Percentiles rank a stretch among this genome's conserved stretches.
Conservation (phyloP, 2,888 invertebrate species). For the Cataglyphis livida region DNA sequence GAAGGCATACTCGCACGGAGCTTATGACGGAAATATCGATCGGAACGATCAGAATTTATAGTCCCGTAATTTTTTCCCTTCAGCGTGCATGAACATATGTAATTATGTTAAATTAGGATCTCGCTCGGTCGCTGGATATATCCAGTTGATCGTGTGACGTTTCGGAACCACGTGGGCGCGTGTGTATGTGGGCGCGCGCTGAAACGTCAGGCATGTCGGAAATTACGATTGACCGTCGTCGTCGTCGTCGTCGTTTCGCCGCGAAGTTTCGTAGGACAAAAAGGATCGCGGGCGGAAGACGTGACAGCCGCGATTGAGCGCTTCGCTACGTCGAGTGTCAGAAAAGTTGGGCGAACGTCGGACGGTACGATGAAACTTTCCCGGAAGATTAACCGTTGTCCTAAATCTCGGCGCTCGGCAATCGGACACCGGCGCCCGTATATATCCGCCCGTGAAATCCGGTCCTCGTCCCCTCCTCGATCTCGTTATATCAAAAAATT, state of each 20-base stretch:
- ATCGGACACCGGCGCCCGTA: slow-evolving; percentile 30
- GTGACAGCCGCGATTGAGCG: slow-evolving; percentile 48
- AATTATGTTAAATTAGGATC: slow-evolving; percentile 34
- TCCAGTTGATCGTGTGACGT: neutral
- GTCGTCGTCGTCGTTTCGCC: neutral
- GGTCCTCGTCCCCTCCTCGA: neutral
- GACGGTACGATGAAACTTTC: slow-evolving; percentile 32
- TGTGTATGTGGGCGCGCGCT: neutral
- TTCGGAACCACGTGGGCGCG: neutral
- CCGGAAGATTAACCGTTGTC: slow-evolving; percentile 55
- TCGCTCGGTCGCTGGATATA: neutral
- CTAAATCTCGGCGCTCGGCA: slow-evolving; percentile 44
- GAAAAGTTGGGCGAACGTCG: slow-evolving; percentile 40
- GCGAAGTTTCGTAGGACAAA: slow-evolving; percentile 14
- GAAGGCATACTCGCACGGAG: neutral
- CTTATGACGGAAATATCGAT: slow-evolving; percentile 14
- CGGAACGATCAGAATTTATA: neutral
- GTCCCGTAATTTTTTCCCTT: neutral
- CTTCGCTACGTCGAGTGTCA: slow-evolving; percentile 40
- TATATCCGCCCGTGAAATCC: slow-evolving; percentile 27
- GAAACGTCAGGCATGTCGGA: neutral
- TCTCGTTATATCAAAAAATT: slow-evolving; percentile 47
- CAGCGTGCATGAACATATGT: slow-evolving; percentile 32
- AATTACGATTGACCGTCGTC: slow-evolving; percentile 36
- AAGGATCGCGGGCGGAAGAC: slow-evolving; percentile 7